Evolutionary conservation across 2,888 invertebrate species (phyloP).

Genomic region (Stramonita haemastoma): DNA sequence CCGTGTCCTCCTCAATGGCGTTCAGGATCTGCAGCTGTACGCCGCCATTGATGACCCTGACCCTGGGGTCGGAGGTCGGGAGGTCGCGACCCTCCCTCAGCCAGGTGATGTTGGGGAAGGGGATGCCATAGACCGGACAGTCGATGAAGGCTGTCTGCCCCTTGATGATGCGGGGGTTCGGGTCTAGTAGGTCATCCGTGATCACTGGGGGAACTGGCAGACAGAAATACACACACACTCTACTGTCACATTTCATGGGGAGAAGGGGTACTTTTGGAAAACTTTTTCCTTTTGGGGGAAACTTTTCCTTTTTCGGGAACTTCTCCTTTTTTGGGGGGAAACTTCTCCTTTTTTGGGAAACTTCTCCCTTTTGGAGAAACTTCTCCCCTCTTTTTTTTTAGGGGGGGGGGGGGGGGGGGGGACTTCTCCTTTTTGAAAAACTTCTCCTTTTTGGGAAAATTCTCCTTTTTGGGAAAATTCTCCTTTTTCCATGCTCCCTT

Average conservation of each 20-base stretch:
- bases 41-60: slow-evolving; percentile 53
- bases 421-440: too few species aligned
- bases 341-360: too few species aligned
- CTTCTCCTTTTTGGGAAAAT: too few species aligned
- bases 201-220: slow-evolving; percentile 76
- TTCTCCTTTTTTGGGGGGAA: too few species aligned
- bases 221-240: not conserved
- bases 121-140: slow-evolving; percentile 77
- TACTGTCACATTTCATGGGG: not conserved
- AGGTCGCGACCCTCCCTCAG: slow-evolving; percentile 64
- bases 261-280: too few species aligned
- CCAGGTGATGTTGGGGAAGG: slow-evolving; percentile 77
- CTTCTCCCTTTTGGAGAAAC: too few species aligned
- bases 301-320: too few species aligned
- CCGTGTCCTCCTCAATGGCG: slow-evolving; percentile 61
- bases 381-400: too few species aligned
- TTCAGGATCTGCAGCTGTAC: slow-evolving; percentile 61
- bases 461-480: too few species aligned
- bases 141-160: slow-evolving; percentile 73
- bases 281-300: too few species aligned
- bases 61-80: slow-evolving; percentile 31
- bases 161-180: slow-evolving; percentile 70
- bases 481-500: too few species aligned
- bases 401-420: too few species aligned
- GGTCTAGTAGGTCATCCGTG: slow-evolving; percentile 69